Percentiles rank a stretch among this genome's conserved stretches.
phyloP scores from a whole-genome alignment of 2,888 invertebrate genomes.

The Chaetogeoica ovagalla region DNA sequence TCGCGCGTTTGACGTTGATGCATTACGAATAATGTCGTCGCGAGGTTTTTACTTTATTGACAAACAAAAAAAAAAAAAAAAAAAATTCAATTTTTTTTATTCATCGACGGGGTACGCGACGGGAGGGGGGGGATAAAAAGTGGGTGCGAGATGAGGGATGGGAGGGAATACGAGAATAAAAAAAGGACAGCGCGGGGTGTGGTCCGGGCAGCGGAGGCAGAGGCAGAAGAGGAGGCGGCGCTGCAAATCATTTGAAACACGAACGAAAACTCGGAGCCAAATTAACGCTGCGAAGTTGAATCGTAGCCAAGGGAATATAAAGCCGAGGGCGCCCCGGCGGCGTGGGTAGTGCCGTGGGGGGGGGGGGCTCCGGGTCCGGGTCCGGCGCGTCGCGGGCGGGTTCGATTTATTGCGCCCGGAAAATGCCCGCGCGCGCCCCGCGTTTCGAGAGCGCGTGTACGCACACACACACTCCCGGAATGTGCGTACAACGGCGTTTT shows the following conservation, averaged over 20 bases:
- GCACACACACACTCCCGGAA: conserved; percentile 14
- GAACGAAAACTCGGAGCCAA: conserved; percentile 53
- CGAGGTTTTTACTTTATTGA: conserved; percentile 9
- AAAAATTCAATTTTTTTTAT: conserved; percentile 27
- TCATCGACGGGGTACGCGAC: conserved; percentile 7
- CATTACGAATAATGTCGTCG: conserved; percentile 3
- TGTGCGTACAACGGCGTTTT: conserved; percentile 2
- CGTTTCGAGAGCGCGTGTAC: conserved; percentile 19
- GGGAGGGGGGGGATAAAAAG: not conserved
- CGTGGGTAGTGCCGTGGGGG: too few species aligned
- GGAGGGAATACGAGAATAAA: not conserved
- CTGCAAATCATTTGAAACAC: conserved; percentile 52
- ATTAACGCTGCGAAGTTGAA: conserved; percentile 52
- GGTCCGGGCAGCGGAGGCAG: conserved; percentile 15
- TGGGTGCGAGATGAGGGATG: not conserved
- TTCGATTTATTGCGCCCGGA: conserved; percentile 51
- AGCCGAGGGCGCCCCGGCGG: conserved; percentile 41
- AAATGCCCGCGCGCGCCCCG: conserved; percentile 19
- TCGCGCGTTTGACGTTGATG: conserved; percentile 8
- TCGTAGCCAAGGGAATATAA: conserved; percentile 50
- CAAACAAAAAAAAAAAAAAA: conserved; percentile 17
- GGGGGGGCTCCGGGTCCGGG: not conserved
- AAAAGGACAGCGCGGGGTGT: conserved; percentile 38
- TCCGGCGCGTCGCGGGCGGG: conserved; percentile 18
- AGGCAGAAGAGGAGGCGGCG: not conserved